Base-by-base conservation (phyloP, 2,113 vertebrate genomes). In the Peromyscus californicus region DNA sequence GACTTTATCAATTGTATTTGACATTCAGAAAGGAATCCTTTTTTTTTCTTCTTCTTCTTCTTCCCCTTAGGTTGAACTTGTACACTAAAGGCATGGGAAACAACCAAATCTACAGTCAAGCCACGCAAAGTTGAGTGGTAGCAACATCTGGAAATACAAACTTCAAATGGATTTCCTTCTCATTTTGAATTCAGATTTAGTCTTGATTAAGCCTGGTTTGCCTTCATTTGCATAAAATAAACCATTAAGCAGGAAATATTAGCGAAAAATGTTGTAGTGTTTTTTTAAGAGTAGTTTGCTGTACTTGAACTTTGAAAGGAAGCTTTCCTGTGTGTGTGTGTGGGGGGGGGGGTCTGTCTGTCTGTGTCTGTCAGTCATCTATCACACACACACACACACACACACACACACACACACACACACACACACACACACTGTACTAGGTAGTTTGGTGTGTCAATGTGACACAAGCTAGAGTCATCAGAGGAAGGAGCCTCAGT, bases 161-260 rank as follows among this genome's bases (percentile, higher is more conserved):
- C 93, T 94, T 75, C 36, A 93, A 89, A 86, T 69, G 54, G 8
- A 16, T 85, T 85, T 93, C 70, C 65, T 70, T 75, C 67, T 57
- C n/a, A 89, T 90, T 90, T 94, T 94, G 42, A 74, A 65, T 48
- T 42, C 39, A 93, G 54, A 83, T 42, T 76, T 36, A 29, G 8
- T 82, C 54, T 87, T 93, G 42, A 78, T 94, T 83, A 89, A 89
- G 39, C 29, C 36, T 93, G 45, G 92, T 91, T 95, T 51, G 57
- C 9, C 69, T 22, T 94, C 48, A 93, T 69, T 92, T 96, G 33
- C 57, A 75, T 70, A 63, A 61, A 39, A 88, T 88, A 89, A 96
- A 93, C 45, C 19, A 67, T 61, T 48, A 86, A 76, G 24, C 54
- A 88, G 95, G 42, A 91, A 83, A 69, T 87, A 76, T 93, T 92